Conservation (phyloP, 2,797 vertebrate genomes). For the Eospalax fontanierii region DNA sequence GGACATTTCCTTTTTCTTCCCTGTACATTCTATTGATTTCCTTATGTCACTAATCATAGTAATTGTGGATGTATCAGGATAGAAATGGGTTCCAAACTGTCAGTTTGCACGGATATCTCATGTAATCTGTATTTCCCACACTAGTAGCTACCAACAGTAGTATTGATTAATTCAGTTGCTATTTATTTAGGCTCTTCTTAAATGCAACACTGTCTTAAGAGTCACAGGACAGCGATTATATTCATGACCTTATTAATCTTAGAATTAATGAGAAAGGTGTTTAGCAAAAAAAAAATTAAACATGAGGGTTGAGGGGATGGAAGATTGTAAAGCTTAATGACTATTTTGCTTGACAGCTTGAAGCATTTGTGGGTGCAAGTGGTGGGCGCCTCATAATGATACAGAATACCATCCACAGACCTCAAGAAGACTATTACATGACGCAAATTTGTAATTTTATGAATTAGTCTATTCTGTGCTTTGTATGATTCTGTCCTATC, state of each 20-base stretch:
- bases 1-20: background rate
- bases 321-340: background rate
- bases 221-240: background rate
- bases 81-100: background rate
- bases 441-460: background rate
- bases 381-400: background rate
- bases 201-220: background rate
- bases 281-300: background rate
- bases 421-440: background rate
- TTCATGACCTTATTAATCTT: background rate
- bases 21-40: background rate
- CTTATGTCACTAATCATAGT: background rate
- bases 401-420: background rate
- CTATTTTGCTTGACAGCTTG: background rate
- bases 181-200: background rate
- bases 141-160: background rate
- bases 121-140: background rate
- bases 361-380: background rate
- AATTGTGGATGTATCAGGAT: background rate
- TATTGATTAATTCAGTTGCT: background rate
- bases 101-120: background rate
- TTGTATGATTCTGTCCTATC: background rate
- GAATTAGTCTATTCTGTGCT: background rate
- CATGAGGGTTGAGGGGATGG: background rate
- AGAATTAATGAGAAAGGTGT: background rate